These are phyloP conservation scores for Neuroterus valhalla DNA, from an alignment of 1,140 invertebrate species.

Conservation along the genomic window DNA sequence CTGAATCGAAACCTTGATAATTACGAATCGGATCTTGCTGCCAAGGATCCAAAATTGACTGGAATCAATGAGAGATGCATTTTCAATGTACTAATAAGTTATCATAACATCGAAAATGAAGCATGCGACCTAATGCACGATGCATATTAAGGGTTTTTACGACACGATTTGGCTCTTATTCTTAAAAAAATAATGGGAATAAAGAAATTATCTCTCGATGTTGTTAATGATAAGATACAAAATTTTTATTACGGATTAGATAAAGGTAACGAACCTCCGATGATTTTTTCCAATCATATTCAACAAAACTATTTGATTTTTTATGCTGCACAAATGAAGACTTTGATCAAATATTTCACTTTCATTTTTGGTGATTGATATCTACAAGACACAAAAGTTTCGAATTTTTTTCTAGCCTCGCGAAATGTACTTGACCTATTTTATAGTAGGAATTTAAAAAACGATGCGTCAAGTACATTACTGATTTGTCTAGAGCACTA, in stretches of 20 bases:
- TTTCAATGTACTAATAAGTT: slow-evolving; percentile 45
- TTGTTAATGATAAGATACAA: slow-evolving; percentile 51
- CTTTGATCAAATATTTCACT: slow-evolving; percentile 55
- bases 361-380: slow-evolving; percentile 55
- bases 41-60: slow-evolving; percentile 30
- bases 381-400: slow-evolving; percentile 41
- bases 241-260: slow-evolving; percentile 51
- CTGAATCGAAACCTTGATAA: slow-evolving; percentile 29
- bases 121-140: slow-evolving; percentile 45
- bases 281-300: slow-evolving; percentile 43
- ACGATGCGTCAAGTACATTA: slow-evolving; percentile 38
- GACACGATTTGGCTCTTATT: slow-evolving; percentile 40
- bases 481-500: slow-evolving; percentile 42
- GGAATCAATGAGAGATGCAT: slow-evolving; percentile 38
- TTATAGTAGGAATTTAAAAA: slow-evolving; percentile 38
- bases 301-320: slow-evolving; percentile 47
- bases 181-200: slow-evolving; percentile 44
- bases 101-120: slow-evolving; percentile 41
- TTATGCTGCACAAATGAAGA: slow-evolving; percentile 57
- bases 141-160: slow-evolving; percentile 37
- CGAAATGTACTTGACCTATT: slow-evolving; percentile 53
- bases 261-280: slow-evolving; percentile 52
- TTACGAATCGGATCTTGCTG: slow-evolving; percentile 34
- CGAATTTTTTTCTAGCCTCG: slow-evolving; percentile 51
- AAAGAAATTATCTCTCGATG: slow-evolving; percentile 47